Base-by-base conservation (phyloP, 1,140 invertebrate species). In the Pygmarrhopalites habei region DNA sequence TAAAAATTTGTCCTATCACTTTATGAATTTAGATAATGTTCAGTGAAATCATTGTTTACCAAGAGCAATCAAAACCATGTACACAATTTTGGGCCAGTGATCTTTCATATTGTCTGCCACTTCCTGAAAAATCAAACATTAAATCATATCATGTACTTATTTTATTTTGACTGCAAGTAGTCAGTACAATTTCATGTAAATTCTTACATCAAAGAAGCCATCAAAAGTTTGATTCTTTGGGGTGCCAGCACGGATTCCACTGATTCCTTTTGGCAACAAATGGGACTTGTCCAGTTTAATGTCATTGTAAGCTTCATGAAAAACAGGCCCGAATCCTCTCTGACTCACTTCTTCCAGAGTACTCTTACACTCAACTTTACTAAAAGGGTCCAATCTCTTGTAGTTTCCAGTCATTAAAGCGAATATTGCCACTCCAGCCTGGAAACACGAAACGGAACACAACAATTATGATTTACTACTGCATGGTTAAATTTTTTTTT, bases 31-130 rank as follows among this genome's bases (percentile, higher is more conserved):
- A 41, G 12, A 41, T 41, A 41, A n/a, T 12, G 39, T 12, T 41
- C n/a, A 67, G 66, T 74, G n/a, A n/a, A n/a, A n/a, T n/a, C n/a
- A n/a, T n/a, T n/a, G n/a, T n/a, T 74, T 79, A 86, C 83, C 82
- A 41, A 86, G 76, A 39, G 83, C 78, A 58, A 85, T 80, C 2
- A 82, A 69, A 59, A 80, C 79, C 44, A 86, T 73, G 63, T 83
- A 84, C 26, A 85, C 49, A 46, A 86, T 77, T 70, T 85, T 81
- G 44, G 64, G 72, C 81, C 82, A 86, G n/a, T 79, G 80, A 7
- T 80, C 72, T 51, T 80, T 73, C 3, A 87, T 66, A 74, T 86
- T 85, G 73, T 80, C 77, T 51, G 79, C 74, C 39, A 79, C 79
- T 76, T 86, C 83, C 46, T 71, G 46, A 49, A 46, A 32, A 41